Evolutionary conservation across 64 coral and sea anemone genomes (phyloP).

Genomic region (Catalaphyllia jardinei): DNA sequence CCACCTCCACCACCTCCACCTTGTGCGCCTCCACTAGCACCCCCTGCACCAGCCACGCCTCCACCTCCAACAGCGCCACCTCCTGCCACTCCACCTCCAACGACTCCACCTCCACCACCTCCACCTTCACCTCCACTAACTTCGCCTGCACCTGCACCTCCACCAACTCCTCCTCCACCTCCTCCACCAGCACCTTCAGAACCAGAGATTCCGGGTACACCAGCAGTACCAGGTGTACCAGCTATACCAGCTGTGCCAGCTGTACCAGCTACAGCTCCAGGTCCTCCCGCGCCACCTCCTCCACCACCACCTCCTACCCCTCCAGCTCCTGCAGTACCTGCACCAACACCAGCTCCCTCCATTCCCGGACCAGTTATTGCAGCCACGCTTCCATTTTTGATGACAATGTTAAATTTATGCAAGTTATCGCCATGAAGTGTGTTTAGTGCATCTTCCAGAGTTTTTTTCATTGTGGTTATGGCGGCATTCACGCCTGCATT

Average conservation of each 20-base stretch:
- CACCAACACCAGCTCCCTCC: background rate
- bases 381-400: background rate
- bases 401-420: conserved; percentile 5
- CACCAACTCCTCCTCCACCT: background rate
- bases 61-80: background rate
- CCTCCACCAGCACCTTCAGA: background rate
- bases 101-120: conserved; percentile 20
- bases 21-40: background rate
- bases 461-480: conserved; percentile 1
- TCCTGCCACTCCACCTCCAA: conserved; percentile 6
- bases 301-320: background rate
- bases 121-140: background rate
- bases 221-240: conserved; percentile 5
- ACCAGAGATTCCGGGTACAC: background rate
- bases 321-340: background rate
- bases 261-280: conserved; percentile 1
- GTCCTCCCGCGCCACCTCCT: conserved; percentile 21
- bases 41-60: background rate
- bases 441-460: conserved; percentile 28
- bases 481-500: conserved; percentile 10
- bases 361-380: conserved; percentile 5
- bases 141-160: too few relatives aligned
- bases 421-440: background rate
- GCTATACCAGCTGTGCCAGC: background rate
- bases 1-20: background rate